Base-by-base conservation (phyloP, 2,797 vertebrate genomes). In the Helarctos malayanus region DNA sequence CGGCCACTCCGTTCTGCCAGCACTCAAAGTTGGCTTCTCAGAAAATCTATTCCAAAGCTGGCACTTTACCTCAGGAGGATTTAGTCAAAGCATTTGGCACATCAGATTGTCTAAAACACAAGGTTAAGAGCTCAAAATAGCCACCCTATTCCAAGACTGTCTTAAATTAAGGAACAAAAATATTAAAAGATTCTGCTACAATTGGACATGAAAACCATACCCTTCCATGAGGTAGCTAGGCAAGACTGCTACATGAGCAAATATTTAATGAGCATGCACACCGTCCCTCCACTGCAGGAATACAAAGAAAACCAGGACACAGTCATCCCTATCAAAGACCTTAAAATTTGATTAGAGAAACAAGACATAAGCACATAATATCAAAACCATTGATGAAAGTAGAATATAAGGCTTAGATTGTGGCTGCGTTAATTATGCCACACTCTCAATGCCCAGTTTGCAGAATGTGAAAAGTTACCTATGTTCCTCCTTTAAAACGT, bases 31-130 rank as follows among this genome's bases (percentile, higher is more conserved):
- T 95, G 95, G 94, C 73, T 65, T 97, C 94, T 87, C 68, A 47
- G 73, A 95, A 97, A 84, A 97, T 91, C 65, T 80, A 63, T 95
- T 97, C 94, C 82, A 94, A 82, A 98, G 88, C 0, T 97, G 91
- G 97, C 96, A 97, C 95, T 97, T 97, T 97, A 97, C 96, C 94
- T 79, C 97, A 83, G 73, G 79, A 97, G 59, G 98, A 98, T 97
- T 96, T 97, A 97, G 95, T 98, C 97, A 96, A 45, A 21, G 14
- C 89, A 97, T 97, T 97, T 98, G 94, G 63, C 93, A 98, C 91
- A 57, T 76, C 68, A 97, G 81, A 92, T 92, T 97, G 85, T 94
- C 92, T 96, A 97, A 97, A 97, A 84, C 27, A 96, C 95, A 98
- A 98, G 69, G 97, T 82, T 97, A 14, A 82, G 89, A 98, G 76